Evolutionary conservation across 2,797 vertebrate genomes (phyloP).

Genomic region (Cephalopachus bancanus): DNA sequence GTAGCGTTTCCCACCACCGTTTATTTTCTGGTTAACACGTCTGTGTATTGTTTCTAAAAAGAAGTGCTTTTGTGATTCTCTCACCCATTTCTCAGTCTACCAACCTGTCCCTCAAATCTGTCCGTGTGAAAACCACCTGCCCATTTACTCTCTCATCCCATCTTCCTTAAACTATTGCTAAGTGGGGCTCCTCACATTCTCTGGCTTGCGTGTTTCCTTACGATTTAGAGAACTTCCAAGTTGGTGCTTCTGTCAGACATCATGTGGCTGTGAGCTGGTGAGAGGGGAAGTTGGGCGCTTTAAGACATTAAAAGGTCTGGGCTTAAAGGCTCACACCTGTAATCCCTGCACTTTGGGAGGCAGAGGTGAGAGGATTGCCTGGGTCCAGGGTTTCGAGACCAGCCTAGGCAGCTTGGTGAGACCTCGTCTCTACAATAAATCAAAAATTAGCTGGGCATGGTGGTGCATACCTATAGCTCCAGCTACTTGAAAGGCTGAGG

Average conservation of each 20-base stretch:
- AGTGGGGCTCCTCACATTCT: background rate
- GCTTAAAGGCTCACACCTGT: too few species aligned
- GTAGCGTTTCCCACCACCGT: background rate
- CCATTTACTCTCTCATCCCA: background rate
- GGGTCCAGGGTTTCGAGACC: too few species aligned
- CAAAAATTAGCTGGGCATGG: too few species aligned
- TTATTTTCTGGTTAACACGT: background rate
- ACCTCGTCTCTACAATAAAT: too few species aligned
- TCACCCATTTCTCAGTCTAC: background rate
- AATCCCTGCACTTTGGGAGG: too few species aligned
- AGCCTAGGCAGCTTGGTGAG: too few species aligned
- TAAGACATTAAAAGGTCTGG: slow-evolving; percentile 46
- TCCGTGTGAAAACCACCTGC: background rate
- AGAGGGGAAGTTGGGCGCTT: slow-evolving; percentile 55
- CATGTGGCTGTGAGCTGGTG: slow-evolving; percentile 60
- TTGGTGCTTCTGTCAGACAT: slow-evolving; percentile 42
- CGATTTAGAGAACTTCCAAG: slow-evolving; percentile 68
- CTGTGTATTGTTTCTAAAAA: background rate
- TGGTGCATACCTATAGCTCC: too few species aligned
- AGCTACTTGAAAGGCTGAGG: too few species aligned
- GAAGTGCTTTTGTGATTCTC: background rate
- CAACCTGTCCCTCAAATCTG: background rate
- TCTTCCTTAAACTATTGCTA: background rate
- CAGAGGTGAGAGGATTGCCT: too few species aligned
- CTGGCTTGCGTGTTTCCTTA: background rate